These are phyloP conservation scores for Achlya flavicornis DNA, from an alignment of 2,888 invertebrate genomes.

Conservation along the genomic window DNA sequence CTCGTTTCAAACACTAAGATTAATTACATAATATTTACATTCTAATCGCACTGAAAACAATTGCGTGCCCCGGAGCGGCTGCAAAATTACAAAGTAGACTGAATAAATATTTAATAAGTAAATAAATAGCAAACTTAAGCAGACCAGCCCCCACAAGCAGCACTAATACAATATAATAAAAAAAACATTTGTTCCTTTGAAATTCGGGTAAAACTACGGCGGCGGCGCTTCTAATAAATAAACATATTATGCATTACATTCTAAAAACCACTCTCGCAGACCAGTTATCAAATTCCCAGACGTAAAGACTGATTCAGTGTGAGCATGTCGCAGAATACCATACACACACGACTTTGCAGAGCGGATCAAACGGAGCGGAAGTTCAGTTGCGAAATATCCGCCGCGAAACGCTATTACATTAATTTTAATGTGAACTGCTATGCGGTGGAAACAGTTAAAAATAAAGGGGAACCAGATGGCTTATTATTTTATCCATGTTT, in stretches of 20 bases:
- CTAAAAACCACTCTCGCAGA: background rate
- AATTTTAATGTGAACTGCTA: constrained; percentile 2
- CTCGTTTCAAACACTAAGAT: no score
- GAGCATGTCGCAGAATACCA: background rate
- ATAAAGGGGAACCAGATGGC: background rate
- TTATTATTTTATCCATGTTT: background rate
- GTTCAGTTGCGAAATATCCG: background rate
- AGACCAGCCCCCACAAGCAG: no score
- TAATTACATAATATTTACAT: no score
- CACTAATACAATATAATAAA: no score
- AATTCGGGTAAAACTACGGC: no score
- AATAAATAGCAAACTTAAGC: no score
- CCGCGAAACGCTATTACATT: constrained; percentile 3
- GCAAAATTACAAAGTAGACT: no score
- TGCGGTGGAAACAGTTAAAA: background rate
- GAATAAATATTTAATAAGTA: no score
- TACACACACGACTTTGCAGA: background rate
- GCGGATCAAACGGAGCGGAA: background rate
- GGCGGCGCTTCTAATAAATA: background rate
- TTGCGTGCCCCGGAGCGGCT: no score
- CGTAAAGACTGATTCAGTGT: background rate
- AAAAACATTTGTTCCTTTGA: no score
- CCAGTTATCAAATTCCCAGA: background rate
- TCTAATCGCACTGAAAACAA: no score
- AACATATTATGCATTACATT: background rate